These are phyloP conservation scores for Schrankia costaestrigalis DNA, from an alignment of 2,888 invertebrate species.

Conservation along the genomic window DNA sequence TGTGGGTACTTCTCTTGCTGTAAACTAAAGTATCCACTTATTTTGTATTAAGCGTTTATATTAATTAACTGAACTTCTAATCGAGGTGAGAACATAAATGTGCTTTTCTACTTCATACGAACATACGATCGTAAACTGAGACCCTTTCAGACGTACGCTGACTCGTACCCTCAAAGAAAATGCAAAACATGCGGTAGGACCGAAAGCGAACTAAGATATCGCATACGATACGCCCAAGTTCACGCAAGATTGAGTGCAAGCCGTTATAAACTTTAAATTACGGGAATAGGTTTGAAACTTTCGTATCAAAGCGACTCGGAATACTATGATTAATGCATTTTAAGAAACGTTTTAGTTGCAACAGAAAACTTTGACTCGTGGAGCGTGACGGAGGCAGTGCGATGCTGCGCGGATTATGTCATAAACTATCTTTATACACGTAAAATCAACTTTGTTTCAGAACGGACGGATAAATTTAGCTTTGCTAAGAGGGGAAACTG, in stretches of 20 bases:
- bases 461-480: too few relatives aligned
- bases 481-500: too few relatives aligned
- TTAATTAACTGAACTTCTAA: constrained; percentile 58
- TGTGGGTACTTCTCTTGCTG: constrained; percentile 51
- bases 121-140: constrained; percentile 19
- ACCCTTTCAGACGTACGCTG: constrained; percentile 30
- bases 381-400: constrained; percentile 52
- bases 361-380: constrained; percentile 61
- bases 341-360: constrained; percentile 65
- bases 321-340: constrained; percentile 67
- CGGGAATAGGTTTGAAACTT: constrained; percentile 50
- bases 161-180: constrained; percentile 49
- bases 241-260: constrained; percentile 41
- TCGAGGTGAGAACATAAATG: constrained; percentile 30
- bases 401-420: constrained; percentile 44
- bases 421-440: constrained; percentile 29
- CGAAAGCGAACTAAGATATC: constrained; percentile 41
- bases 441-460: constrained; percentile 31
- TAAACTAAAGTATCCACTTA: constrained; percentile 50
- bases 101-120: constrained; percentile 17
- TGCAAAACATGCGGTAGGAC: constrained; percentile 44
- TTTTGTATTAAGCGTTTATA: constrained; percentile 57
- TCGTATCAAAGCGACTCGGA: constrained; percentile 37
- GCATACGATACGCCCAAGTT: constrained; percentile 48
- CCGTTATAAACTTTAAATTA: constrained; percentile 49